These are phyloP conservation scores for Peromyscus melanophrys DNA, from an alignment of 2,797 vertebrate genomes.

Conservation along the genomic window DNA sequence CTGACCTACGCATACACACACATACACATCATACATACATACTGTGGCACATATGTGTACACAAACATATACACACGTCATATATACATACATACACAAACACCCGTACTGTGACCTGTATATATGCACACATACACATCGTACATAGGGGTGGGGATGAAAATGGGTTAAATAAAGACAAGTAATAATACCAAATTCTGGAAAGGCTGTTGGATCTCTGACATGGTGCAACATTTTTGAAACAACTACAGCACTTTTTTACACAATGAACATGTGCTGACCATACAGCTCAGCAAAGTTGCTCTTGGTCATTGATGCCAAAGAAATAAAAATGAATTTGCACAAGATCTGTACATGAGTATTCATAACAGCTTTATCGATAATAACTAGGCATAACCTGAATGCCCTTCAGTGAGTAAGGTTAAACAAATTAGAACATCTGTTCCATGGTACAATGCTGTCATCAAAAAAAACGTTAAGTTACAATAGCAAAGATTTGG, in stretches of 20 bases:
- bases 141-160: no score
- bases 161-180: neutral
- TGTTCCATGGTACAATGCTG: neutral
- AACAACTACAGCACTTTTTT: neutral
- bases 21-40: neutral
- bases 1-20: neutral
- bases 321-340: slow-evolving; percentile 30
- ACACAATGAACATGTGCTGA: neutral
- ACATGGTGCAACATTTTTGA: neutral
- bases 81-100: neutral
- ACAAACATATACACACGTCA: neutral
- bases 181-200: neutral
- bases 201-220: neutral
- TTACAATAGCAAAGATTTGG: slow-evolving; percentile 31
- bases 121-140: neutral
- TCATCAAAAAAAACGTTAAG: neutral
- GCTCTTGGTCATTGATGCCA: neutral
- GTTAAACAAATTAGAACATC: neutral
- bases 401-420: neutral
- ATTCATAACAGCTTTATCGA: neutral
- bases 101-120: neutral
- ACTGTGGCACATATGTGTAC: neutral
- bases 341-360: neutral
- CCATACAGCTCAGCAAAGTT: neutral
- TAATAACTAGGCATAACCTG: neutral